phyloP scores from a whole-genome alignment of 2,888 invertebrate genomes.

The Muscina levida region DNA sequence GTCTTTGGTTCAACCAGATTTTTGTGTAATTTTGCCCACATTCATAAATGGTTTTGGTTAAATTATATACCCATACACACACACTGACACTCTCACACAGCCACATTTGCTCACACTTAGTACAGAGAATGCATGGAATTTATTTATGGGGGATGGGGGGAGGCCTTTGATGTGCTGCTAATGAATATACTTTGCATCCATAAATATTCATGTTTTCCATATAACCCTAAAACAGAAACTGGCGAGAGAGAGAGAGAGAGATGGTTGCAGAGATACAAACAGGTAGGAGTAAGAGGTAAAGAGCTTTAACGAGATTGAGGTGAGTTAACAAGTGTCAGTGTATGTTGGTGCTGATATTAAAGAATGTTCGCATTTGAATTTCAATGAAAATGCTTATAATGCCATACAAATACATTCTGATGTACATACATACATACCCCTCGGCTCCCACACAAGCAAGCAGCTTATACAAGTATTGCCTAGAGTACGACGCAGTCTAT shows the following conservation, averaged over 20 bases:
- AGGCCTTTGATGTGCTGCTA: constrained; percentile 51
- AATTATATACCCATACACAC: constrained; percentile 23
- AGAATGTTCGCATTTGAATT: constrained; percentile 53
- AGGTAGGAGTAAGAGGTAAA: no score
- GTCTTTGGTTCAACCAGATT: background rate
- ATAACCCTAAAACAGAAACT: no score
- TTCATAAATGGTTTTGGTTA: constrained; percentile 36
- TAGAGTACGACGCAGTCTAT: background rate
- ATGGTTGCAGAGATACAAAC: constrained; percentile 41
- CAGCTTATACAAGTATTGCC: constrained; percentile 6
- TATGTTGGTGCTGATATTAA: constrained; percentile 25
- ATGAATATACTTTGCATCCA: constrained; percentile 35
- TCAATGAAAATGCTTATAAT: constrained; percentile 37
- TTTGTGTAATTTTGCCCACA: constrained; percentile 23
- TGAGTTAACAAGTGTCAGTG: background rate
- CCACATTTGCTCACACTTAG: background rate
- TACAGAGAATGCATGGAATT: constrained; percentile 35
- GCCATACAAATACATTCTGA: constrained; percentile 13
- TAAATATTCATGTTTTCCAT: constrained; percentile 46
- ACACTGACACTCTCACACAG: background rate
- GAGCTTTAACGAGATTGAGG: no score
- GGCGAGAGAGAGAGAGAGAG: no score
- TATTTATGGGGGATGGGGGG: no score
- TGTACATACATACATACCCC: background rate
- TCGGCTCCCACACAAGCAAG: constrained; percentile 2